phyloP scores from a whole-genome alignment of 2,888 invertebrate species.

The Ophioninae sp. region DNA sequence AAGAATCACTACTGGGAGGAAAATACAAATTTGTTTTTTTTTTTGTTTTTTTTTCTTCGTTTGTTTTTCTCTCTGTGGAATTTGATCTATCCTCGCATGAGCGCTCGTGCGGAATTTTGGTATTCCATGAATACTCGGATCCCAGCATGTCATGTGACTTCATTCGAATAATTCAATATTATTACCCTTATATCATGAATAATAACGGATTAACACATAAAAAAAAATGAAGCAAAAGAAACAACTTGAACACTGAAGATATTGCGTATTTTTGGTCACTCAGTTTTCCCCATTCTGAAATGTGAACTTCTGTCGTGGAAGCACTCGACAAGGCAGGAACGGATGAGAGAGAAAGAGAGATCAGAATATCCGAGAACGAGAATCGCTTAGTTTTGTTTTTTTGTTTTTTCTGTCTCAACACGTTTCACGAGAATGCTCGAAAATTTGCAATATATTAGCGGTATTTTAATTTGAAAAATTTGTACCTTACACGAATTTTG shows the following conservation, averaged over 20 bases:
- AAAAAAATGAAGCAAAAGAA: constrained; percentile 39
- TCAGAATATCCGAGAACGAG: neutral
- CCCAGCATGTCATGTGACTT: constrained; percentile 78
- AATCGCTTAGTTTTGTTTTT: neutral
- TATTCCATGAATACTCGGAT: constrained; percentile 80
- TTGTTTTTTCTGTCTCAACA: neutral
- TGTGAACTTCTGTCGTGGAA: neutral
- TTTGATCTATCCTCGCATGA: constrained; percentile 67
- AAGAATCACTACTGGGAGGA: constrained; percentile 38
- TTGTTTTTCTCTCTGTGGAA: constrained; percentile 42
- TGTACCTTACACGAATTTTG: constrained; percentile 1
- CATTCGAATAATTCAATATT: constrained; percentile 79
- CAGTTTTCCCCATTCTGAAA: neutral
- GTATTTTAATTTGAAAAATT: constrained; percentile 9
- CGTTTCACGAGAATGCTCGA: constrained; percentile 2
- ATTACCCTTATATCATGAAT: constrained; percentile 77
- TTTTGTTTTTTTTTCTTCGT: constrained; percentile 28
- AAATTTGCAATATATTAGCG: neutral
- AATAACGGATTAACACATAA: constrained; percentile 76
- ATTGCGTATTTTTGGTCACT: constrained; percentile 71
- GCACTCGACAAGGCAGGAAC: neutral
- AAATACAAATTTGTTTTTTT: constrained; percentile 38
- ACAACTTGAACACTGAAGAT: constrained; percentile 65
- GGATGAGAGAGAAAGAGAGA: neutral
- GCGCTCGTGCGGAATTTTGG: constrained; percentile 67